phyloP scores from a whole-genome alignment of 2,797 vertebrate species.

The Fistularia tabacaria region DNA sequence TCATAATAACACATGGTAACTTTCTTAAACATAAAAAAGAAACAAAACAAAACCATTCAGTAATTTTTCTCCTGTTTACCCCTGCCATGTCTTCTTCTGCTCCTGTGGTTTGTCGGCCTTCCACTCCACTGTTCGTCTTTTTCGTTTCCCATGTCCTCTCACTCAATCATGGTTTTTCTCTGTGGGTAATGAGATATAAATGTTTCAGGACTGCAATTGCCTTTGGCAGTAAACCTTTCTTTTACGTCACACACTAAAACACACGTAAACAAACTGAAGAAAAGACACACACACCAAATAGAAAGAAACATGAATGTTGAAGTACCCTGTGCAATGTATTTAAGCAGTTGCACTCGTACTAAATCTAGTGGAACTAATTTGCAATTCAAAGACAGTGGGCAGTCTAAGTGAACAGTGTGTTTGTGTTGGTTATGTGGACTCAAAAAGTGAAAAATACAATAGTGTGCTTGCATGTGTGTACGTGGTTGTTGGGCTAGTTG shows the following conservation, averaged over 20 bases:
- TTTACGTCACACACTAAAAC: conserved; percentile 23
- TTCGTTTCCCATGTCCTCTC: not conserved
- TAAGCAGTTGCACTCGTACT: conserved; percentile 20
- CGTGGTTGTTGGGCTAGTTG: conserved; percentile 38
- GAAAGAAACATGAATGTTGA: conserved; percentile 4
- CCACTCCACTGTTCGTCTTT: conserved; percentile 14
- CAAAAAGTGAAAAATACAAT: conserved; percentile 8
- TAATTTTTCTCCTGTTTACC: not conserved
- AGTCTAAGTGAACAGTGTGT: conserved; percentile 30
- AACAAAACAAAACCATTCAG: no score
- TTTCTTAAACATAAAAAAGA: no score
- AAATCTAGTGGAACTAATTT: conserved; percentile 64
- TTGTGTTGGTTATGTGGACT: conserved; percentile 25
- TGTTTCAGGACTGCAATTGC: conserved; percentile 65
- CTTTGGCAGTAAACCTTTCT: conserved; percentile 55
- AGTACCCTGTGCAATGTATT: conserved; percentile 27
- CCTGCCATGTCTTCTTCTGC: not conserved
- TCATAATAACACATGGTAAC: no score
- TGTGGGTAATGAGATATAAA: conserved; percentile 68
- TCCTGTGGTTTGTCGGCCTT: not conserved
- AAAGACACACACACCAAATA: conserved; percentile 10
- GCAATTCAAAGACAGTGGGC: conserved; percentile 52
- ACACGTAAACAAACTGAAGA: conserved; percentile 9
- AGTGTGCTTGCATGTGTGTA: conserved; percentile 23
- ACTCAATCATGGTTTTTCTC: conserved; percentile 12